Base-by-base conservation (phyloP, 37 sponge, comb jelly and placozoan genomes). In the Tethya wilhelma region DNA sequence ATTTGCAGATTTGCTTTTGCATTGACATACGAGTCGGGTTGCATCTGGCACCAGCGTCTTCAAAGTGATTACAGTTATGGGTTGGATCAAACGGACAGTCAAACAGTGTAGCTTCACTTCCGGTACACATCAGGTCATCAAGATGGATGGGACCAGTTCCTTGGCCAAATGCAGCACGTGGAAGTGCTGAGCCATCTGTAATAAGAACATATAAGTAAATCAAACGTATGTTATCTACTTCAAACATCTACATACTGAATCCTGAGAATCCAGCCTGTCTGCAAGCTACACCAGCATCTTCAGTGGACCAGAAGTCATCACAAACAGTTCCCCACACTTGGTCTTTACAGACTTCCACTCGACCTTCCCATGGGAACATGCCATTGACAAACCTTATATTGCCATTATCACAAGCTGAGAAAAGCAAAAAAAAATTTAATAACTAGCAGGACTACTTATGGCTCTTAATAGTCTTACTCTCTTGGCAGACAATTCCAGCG, bases 1-100 rank as follows among this genome's bases (percentile, higher is more conserved):
- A 8, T 11, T n/a, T n/a, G n/a, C n/a, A n/a, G n/a, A n/a, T n/a
- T n/a, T n/a, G n/a, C n/a, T n/a, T n/a, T n/a, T n/a, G n/a, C n/a
- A n/a, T n/a, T n/a, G n/a, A n/a, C 37, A 36, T 30, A 67, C 67
- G 37, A 19, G 20, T 31, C 19, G 81, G 46, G 4, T 8, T 3
- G 25, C 84, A 84, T 1, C 37, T 38, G 31, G 76, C 75, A 76
- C 84, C 77, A 60, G 77, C 84, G 76, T 84, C 84, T 63, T 75
- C 77, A 74, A 1, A n/a, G 66, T 75, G 77, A 20, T 28, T 56
- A 75, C 84, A 84, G 42, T 46, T 66, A 14, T 29, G 66, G 26
- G 28, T 65, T 20, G 72, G 53, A 40, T 36, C 38, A 19, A 23
- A 53, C 1, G 53, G 28, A 43, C 79, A 79, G 36, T 33, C 14